Evolutionary conservation across 1,140 invertebrate genomes (phyloP).

Genomic region (Drosophila tristis): DNA sequence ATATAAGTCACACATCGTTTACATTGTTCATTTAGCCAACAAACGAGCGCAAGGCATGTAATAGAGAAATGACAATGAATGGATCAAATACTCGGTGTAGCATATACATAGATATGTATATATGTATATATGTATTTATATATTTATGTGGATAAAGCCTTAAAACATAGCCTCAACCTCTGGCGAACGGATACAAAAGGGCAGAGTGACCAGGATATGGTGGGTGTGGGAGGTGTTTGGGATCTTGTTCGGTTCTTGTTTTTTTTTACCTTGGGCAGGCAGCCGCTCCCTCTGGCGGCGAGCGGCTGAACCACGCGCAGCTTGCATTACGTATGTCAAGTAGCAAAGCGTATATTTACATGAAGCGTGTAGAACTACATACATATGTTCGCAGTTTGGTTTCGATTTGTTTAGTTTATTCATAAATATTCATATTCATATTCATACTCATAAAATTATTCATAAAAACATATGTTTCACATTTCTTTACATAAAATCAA

Average conservation of each 20-base stretch:
- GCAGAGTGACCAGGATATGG: background rate
- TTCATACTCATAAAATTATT: constrained; percentile 47
- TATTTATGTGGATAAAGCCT: constrained; percentile 21
- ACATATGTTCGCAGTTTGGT: constrained; percentile 3
- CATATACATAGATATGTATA: constrained; percentile 2
- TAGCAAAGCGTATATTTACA: constrained; percentile 3
- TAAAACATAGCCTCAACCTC: constrained; percentile 47
- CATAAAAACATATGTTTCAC: constrained; percentile 69
- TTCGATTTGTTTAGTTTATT: constrained; percentile 61
- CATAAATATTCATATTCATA: constrained; percentile 62
- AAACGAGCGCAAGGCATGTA: constrained; percentile 70
- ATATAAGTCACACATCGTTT: constrained; percentile 36
- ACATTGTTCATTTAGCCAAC: constrained; percentile 59
- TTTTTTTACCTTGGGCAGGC: background rate
- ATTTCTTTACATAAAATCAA: constrained; percentile 74
- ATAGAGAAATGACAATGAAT: constrained; percentile 54
- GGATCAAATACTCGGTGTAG: constrained; percentile 16
- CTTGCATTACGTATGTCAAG: no score
- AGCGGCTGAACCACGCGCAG: no score
- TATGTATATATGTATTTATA: background rate
- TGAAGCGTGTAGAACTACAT: constrained; percentile 10
- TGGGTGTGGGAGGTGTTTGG: background rate
- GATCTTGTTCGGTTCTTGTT: background rate
- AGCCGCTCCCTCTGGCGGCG: background rate
- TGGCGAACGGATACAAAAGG: background rate